Evolutionary conservation across 1,140 invertebrate genomes (phyloP), one percentile per base, ranked within the genome.

Genomic region (Rhopalosiphum padi): DNA sequence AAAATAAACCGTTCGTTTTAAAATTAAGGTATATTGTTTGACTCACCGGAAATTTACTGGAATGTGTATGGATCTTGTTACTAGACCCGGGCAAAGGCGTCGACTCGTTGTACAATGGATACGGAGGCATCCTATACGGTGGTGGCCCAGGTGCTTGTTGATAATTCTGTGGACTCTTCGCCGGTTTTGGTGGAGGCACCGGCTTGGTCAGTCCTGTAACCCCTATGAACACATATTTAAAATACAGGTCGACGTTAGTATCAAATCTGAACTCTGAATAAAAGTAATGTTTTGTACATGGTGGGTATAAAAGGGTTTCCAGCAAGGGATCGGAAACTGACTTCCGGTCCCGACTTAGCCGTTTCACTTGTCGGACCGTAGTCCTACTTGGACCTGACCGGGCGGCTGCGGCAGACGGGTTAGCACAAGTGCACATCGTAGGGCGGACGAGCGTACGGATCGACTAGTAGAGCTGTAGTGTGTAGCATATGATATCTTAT

Each of bases 11-110:
- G n/a, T 55, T 55, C 51, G 23, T 7, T 11, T 25, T 4, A 41
- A 37, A 89, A 89, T 23, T 22, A 55, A 41, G 22, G 11, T 18
- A n/a, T 18, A 90, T 41, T 60, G 53, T 90, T 93, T 15, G 23
- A 96, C 96, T 97, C 96, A 98, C 97, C 94, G 97, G 97, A 96
- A 97, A 97, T 95, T 97, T 97, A 94, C 96, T 97, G 94, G 97
- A 97, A 95, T 97, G 97, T 48, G 97, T 98, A 94, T 97, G 97
- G 37, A 97, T 95, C 93, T 96, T 95, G 95, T 95, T 94, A 95
- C 95, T 55, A 95, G 95, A 94, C 95, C 95, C 94, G 95, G 95
- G 94, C 95, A 95, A 94, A 94, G 94, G 94, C 25, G 94, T 94
- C 94, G 95, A 94, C 94, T 96, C 95, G 93, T 95, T 95, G 94